Conservation (phyloP, 92 coral and sea anemone species). For the Diadumene lineata region DNA sequence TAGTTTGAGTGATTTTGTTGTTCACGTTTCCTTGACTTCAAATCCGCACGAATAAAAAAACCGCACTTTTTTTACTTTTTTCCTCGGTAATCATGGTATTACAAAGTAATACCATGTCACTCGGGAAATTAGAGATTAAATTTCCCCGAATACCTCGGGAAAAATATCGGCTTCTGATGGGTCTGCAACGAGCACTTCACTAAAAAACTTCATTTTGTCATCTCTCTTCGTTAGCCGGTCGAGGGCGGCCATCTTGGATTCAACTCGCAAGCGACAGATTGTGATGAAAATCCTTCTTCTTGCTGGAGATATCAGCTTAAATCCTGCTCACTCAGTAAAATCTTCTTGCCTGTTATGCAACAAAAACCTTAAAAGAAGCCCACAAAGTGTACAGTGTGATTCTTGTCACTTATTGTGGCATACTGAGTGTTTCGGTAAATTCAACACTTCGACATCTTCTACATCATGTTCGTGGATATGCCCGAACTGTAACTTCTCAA, state of each 20-base stretch:
- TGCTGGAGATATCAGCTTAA: slow-evolving; percentile 24
- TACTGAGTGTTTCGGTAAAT: neutral
- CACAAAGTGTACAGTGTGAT: slow-evolving; percentile 23
- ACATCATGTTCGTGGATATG: neutral
- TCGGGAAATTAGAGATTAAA: too few relatives aligned
- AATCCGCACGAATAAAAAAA: too few relatives aligned
- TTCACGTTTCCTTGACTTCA: too few relatives aligned
- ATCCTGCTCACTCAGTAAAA: slow-evolving; percentile 36
- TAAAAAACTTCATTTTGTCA: too few relatives aligned
- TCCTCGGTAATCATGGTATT: too few relatives aligned
- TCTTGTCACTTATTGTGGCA: slow-evolving; percentile 19
- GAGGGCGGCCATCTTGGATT: neutral
- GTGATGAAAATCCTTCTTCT: slow-evolving; percentile 18
- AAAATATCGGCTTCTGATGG: too few relatives aligned
- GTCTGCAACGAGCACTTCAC: too few relatives aligned
- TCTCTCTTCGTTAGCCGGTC: neutral
- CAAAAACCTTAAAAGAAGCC: slow-evolving; percentile 36
- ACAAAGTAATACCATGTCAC: too few relatives aligned
- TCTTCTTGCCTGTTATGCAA: slow-evolving; percentile 30
- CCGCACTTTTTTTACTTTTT: too few relatives aligned
- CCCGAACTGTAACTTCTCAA: neutral
- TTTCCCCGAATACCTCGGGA: too few relatives aligned
- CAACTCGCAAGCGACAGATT: neutral
- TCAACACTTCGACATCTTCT: neutral
- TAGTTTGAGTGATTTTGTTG: too few relatives aligned